Base-by-base conservation (phyloP, 2,797 vertebrate genomes). In the Triplophysa yarkandensis region DNA sequence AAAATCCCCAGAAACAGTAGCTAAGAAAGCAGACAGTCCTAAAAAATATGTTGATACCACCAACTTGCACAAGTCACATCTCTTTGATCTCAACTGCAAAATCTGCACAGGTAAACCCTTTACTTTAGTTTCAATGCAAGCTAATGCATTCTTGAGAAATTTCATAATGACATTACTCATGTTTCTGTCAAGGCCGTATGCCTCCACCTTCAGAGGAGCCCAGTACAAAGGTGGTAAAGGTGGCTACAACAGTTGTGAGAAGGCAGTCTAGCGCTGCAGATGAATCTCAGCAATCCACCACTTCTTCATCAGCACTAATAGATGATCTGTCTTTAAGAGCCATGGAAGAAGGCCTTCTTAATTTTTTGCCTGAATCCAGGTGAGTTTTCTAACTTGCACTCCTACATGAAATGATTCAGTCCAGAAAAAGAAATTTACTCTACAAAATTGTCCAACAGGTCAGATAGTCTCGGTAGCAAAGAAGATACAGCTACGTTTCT, bases 31-130 rank as follows among this genome's bases (percentile, higher is more conserved):
- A 44, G 94, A 95, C 28, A 89, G 85, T 41, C 50, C 87, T 6
- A 93, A 94, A 55, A 89, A 83, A 3, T 78, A 90, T 44, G 94
- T 91, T 17, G 97, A 99, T 81, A 98, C 98, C 1, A 99, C 98
- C 48, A 89, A 73, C 82, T 93, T 96, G 83, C 98, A 99, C 87
- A 98, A 97, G 86, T 95, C 96, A 76, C 98, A 99, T 84, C 93
- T 99, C 43, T 99, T 99, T 17, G 98, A 99, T 85, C 91, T 99
- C 30, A 93, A 98, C 86, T 99, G 98, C 88, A 99, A 99, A 93
- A 99, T 99, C 80, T 99, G 98, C 87, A 99, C 95, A 93, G 98
- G 98, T 99, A 91, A 86, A 54, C 6, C n/a, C 7, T 30, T 30
- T 28, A 4, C 6, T 11, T 17, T 13, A 17, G 7, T 52, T 39